phyloP scores from a whole-genome alignment of 2,888 invertebrate species.

The Cheilosia soror region DNA sequence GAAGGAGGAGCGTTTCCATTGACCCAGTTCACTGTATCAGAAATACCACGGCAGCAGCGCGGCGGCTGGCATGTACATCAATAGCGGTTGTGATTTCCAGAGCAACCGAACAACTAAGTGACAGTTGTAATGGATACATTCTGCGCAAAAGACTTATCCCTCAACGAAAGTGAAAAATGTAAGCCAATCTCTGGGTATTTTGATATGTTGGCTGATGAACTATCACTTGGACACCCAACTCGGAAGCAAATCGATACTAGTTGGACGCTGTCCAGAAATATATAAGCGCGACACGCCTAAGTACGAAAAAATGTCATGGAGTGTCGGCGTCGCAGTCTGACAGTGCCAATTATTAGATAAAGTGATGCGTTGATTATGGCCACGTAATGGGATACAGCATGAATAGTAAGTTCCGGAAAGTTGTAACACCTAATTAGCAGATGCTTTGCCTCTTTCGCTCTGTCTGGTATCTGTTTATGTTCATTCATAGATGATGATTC shows the following conservation, averaged over 20 bases:
- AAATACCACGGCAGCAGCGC: not conserved
- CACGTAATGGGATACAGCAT: slow-evolving; percentile 25
- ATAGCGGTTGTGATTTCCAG: slow-evolving; percentile 22
- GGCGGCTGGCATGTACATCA: slow-evolving; percentile 19
- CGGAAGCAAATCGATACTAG: slow-evolving; percentile 57
- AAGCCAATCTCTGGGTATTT: slow-evolving; percentile 19
- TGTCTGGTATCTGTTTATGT: not conserved
- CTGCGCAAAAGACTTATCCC: not conserved
- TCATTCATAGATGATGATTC: too few species aligned
- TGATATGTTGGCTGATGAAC: slow-evolving; percentile 32
- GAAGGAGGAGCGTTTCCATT: slow-evolving; percentile 32
- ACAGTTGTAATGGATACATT: slow-evolving; percentile 33
- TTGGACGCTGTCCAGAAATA: slow-evolving; percentile 49
- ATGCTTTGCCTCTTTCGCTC: not conserved
- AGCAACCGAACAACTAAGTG: slow-evolving; percentile 7
- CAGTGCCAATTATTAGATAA: slow-evolving; percentile 61
- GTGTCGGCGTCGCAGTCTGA: not conserved
- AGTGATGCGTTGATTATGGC: slow-evolving; percentile 36
- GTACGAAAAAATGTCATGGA: slow-evolving; percentile 1
- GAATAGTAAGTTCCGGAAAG: slow-evolving; percentile 30
- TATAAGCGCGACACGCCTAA: slow-evolving; percentile 59
- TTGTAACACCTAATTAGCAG: slow-evolving; percentile 3
- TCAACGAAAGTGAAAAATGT: slow-evolving; percentile 1
- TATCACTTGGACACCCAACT: slow-evolving; percentile 66
- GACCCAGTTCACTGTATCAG: slow-evolving; percentile 42